Evolutionary conservation across 1,140 invertebrate genomes (phyloP).

Genomic region (Megalopta genalis): DNA sequence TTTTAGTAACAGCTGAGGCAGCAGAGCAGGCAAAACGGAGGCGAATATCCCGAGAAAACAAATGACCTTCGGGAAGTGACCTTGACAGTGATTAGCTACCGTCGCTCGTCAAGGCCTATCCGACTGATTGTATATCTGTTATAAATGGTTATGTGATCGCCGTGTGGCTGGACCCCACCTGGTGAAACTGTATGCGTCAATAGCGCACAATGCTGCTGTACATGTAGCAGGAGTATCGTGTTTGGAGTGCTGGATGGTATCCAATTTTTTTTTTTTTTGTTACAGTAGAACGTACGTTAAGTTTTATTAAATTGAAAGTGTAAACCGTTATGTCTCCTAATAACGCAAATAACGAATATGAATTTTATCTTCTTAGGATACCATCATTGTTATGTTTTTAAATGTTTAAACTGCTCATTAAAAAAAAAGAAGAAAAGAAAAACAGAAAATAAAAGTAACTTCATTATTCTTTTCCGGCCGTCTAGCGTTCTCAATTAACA

Average conservation of each 20-base stretch:
- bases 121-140: conserved; percentile 75
- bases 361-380: conserved; percentile 27
- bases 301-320: conserved; percentile 29
- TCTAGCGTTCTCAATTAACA: conserved; percentile 63
- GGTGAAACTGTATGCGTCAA: conserved; percentile 75
- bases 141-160: conserved; percentile 75
- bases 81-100: conserved; percentile 81
- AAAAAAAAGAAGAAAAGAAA: conserved; percentile 22
- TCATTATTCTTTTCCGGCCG: conserved; percentile 21
- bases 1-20: conserved; percentile 80
- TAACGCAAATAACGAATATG: conserved; percentile 24
- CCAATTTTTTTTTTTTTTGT: conserved; percentile 28
- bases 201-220: conserved; percentile 76
- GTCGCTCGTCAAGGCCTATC: conserved; percentile 79
- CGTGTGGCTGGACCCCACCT: conserved; percentile 79
- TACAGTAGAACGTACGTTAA: conserved; percentile 29
- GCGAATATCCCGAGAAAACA: conserved; percentile 80
- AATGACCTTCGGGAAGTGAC: conserved; percentile 81
- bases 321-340: conserved; percentile 22
- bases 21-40: conserved; percentile 79
- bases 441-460: conserved; percentile 9
- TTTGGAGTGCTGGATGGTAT: conserved; percentile 62
- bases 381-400: conserved; percentile 51
- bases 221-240: conserved; percentile 67
- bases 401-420: conserved; percentile 47